Evolutionary conservation across 2,888 invertebrate species (phyloP).

Genomic region (Itoplectis maculator): DNA sequence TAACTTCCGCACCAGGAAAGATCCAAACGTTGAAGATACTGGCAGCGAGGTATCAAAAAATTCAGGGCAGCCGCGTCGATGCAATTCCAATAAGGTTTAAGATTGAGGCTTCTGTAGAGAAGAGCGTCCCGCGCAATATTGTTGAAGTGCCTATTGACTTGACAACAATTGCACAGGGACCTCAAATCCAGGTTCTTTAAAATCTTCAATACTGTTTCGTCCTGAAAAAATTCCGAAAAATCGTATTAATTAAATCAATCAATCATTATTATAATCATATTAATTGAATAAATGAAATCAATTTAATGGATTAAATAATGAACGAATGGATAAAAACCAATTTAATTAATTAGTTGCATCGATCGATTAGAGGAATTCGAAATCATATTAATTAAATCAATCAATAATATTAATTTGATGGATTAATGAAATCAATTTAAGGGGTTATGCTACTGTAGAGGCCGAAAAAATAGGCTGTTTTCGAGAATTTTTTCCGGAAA

Average conservation of each 20-base stretch:
- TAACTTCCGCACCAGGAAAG: constrained; percentile 95
- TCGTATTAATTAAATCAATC: not conserved
- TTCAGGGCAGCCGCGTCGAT: constrained; percentile 88
- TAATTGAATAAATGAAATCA: no score
- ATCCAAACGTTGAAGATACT: constrained; percentile 91
- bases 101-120: constrained; percentile 91
- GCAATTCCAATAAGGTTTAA: constrained; percentile 93
- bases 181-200: constrained; percentile 92
- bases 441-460: no score
- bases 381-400: no score
- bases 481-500: no score
- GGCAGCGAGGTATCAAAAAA: constrained; percentile 87
- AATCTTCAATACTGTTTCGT: constrained; percentile 93
- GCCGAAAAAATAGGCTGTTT: no score
- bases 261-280: no score
- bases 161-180: constrained; percentile 91
- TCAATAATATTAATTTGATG: no score
- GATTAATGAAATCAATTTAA: no score
- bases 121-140: constrained; percentile 90
- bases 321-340: no score
- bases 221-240: constrained; percentile 86
- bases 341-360: no score
- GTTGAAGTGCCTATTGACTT: constrained; percentile 90
- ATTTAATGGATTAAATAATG: no score
- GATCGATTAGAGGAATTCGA: no score